phyloP scores from a whole-genome alignment of 2,888 invertebrate genomes.

The Aquatica leii region DNA sequence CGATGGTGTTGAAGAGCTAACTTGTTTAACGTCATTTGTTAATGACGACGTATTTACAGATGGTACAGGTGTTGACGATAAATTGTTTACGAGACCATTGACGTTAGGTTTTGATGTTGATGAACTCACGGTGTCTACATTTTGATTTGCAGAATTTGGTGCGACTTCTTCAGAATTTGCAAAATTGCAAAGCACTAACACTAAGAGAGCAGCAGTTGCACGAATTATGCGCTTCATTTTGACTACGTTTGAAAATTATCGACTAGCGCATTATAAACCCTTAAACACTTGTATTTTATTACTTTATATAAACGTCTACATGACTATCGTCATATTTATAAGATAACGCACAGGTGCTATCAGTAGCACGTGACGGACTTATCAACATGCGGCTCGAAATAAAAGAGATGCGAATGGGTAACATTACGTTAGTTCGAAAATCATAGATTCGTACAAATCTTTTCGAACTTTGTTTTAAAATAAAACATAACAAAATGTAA shows the following conservation, averaged over 20 bases:
- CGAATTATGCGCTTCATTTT: constrained; percentile 56
- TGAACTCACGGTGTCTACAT: neutral
- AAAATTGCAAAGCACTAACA: constrained; percentile 46
- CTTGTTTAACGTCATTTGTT: constrained; percentile 3
- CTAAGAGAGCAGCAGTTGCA: constrained; percentile 38
- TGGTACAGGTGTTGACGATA: neutral
- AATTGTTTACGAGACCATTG: neutral
- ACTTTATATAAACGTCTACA: neutral
- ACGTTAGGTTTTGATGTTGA: constrained; percentile 11
- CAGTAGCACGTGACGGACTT: neutral
- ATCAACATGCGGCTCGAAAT: neutral
- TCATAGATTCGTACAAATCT: neutral
- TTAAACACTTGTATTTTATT: no score
- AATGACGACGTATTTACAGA: constrained; percentile 12
- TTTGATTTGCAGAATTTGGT: neutral
- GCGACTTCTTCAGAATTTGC: constrained; percentile 42
- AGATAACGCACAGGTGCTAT: constrained; percentile 10
- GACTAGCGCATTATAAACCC: no score
- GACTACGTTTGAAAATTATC: neutral
- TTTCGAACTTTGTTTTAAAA: neutral
- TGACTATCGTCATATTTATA: constrained; percentile 9
- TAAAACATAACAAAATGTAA: neutral
- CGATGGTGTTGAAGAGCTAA: constrained; percentile 10
- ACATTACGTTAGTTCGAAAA: neutral
- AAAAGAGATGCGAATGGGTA: neutral